A percentile compares a stretch with the other conserved stretches of the same genome.
phyloP scores from a whole-genome alignment of 2,113 vertebrate species.

The Monarcha castaneiventris region DNA sequence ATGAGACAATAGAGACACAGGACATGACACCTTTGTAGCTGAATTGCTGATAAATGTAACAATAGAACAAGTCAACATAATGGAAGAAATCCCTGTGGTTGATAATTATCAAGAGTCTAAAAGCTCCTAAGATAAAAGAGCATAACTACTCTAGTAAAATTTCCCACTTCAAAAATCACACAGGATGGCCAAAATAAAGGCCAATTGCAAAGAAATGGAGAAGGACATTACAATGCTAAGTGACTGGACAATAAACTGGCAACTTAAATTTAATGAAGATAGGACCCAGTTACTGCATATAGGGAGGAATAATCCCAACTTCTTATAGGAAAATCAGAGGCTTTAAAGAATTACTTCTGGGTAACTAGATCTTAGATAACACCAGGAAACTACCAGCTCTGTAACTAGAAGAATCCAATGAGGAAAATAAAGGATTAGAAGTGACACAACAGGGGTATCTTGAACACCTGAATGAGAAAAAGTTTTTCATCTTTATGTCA shows the following conservation, averaged over 20 bases:
- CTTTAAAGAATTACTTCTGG: background rate
- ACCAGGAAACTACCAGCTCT: background rate
- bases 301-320: background rate
- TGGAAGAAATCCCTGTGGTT: background rate
- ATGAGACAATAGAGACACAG: rapidly evolving
- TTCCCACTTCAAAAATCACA: background rate
- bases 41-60: background rate
- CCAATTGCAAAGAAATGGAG: background rate
- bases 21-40: background rate
- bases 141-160: background rate
- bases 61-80: background rate
- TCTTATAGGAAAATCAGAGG: background rate
- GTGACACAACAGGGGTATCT: background rate
- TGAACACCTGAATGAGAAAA: background rate
- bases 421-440: background rate
- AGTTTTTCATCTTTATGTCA: background rate
- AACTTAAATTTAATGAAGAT: background rate
- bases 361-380: background rate
- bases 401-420: background rate
- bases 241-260: background rate
- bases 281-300: background rate
- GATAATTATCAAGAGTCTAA: background rate
- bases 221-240: background rate
- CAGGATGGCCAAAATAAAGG: background rate
- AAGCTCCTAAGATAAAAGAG: background rate